phyloP scores from a whole-genome alignment of 1,140 invertebrate genomes.

The Phortica variegata region DNA sequence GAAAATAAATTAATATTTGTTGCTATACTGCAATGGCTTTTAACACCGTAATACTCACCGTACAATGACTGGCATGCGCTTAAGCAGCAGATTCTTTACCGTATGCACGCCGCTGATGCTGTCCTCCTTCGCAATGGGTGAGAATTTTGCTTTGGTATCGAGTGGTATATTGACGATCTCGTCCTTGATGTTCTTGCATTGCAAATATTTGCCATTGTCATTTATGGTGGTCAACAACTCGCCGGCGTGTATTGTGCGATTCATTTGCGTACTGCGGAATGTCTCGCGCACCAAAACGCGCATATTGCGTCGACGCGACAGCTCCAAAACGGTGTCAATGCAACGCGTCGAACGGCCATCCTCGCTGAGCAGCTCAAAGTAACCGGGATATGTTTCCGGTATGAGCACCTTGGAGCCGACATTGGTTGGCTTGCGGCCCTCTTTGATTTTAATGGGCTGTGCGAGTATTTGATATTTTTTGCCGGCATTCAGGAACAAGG shows the following conservation, averaged over 20 bases:
- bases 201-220: conserved; percentile 73
- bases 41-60: conserved; percentile 51
- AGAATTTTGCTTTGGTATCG: conserved; percentile 87
- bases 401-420: conserved; percentile 80
- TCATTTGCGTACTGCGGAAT: conserved; percentile 56
- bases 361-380: conserved; percentile 91
- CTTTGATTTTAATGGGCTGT: conserved; percentile 89
- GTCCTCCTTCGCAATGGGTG: conserved; percentile 83
- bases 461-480: conserved; percentile 82
- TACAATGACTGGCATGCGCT: conserved; percentile 87
- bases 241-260: conserved; percentile 79
- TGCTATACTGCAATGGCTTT: too few species aligned
- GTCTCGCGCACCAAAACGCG: conserved; percentile 79
- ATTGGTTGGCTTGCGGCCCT: conserved; percentile 71
- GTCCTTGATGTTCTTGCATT: conserved; percentile 81
- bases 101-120: conserved; percentile 92
- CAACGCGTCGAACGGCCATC: conserved; percentile 86
- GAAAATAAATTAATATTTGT: too few species aligned
- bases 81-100: conserved; percentile 79
- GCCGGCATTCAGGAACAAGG: conserved; percentile 79
- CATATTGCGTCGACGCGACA: conserved; percentile 67
- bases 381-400: conserved; percentile 86
- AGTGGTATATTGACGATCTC: conserved; percentile 79
- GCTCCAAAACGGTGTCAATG: conserved; percentile 82
- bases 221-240: conserved; percentile 72